Evolutionary conservation across 2,888 invertebrate species (phyloP).

Genomic region (Protonemura montana): DNA sequence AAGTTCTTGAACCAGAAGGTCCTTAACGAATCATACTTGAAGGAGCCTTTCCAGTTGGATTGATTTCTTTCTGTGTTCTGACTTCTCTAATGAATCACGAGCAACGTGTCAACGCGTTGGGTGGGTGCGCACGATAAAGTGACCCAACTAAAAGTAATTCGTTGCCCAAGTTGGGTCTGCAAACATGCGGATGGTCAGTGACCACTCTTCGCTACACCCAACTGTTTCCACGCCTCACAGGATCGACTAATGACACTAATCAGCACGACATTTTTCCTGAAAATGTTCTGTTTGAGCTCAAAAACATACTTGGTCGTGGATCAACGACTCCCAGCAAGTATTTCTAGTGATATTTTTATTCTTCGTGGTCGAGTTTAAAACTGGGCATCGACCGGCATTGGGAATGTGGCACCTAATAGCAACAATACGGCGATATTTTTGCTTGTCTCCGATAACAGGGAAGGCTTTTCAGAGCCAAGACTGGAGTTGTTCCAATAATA

Average conservation of each 20-base stretch:
- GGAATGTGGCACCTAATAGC: not conserved
- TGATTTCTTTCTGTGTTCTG: too few species aligned
- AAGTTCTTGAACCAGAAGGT: too few species aligned
- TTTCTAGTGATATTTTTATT: not conserved
- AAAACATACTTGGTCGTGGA: conserved; percentile 12
- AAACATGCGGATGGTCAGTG: not conserved
- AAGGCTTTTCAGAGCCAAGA: not conserved
- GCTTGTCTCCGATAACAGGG: not conserved
- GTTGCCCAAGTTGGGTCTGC: not conserved
- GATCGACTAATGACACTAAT: conserved; percentile 4
- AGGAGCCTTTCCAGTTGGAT: too few species aligned
- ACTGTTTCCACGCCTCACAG: conserved; percentile 21
- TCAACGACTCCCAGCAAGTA: conserved; percentile 1
- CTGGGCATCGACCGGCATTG: not conserved
- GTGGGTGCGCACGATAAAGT: not conserved
- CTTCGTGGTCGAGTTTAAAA: not conserved
- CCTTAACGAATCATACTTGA: too few species aligned
- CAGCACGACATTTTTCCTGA: not conserved
- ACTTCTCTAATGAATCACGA: not conserved
- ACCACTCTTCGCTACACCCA: conserved; percentile 2
- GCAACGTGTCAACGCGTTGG: not conserved
- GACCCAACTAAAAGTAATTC: not conserved
- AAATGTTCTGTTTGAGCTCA: not conserved
- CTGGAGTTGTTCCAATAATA: not conserved
- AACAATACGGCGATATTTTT: not conserved